phyloP scores from a whole-genome alignment of 2,888 invertebrate species.

The Trichogramma evanescens region DNA sequence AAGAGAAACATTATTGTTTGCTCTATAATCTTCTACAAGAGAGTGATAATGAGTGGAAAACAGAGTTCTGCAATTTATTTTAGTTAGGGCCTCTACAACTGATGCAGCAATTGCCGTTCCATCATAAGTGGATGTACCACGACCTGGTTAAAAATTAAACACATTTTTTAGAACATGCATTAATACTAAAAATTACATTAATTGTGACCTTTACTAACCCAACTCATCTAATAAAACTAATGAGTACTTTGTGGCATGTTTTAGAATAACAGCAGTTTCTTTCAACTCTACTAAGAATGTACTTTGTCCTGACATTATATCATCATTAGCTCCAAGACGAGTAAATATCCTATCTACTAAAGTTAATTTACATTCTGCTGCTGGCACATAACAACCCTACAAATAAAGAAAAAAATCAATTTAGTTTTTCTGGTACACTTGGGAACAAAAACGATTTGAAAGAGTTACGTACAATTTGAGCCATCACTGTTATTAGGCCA shows the following conservation, averaged over 20 bases:
- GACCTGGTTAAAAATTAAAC: constrained; percentile 50
- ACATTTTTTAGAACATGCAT: background rate
- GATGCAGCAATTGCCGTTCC: constrained; percentile 93
- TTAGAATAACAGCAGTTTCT: constrained; percentile 86
- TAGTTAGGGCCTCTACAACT: constrained; percentile 72
- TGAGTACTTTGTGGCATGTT: constrained; percentile 70
- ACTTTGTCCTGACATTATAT: constrained; percentile 78
- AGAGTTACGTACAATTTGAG: constrained; percentile 63
- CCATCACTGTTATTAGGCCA: constrained; percentile 75
- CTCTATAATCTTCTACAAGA: constrained; percentile 73
- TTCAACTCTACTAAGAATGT: constrained; percentile 91
- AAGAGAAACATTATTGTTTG: constrained; percentile 60
- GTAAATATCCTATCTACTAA: constrained; percentile 93
- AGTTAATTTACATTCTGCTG: constrained; percentile 67
- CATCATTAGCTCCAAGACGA: constrained; percentile 90
- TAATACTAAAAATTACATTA: background rate
- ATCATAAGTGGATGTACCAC: constrained; percentile 95
- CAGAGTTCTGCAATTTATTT: constrained; percentile 70
- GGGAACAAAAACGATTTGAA: background rate
- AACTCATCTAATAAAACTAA: constrained; percentile 70
- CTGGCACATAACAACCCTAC: constrained; percentile 90
- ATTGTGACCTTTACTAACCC: constrained; percentile 51
- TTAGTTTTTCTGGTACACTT: background rate
- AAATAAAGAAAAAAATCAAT: constrained; percentile 22
- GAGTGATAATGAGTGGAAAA: constrained; percentile 95